Conservation (phyloP, 2,888 invertebrate genomes). For the Agrotis exclamationis region DNA sequence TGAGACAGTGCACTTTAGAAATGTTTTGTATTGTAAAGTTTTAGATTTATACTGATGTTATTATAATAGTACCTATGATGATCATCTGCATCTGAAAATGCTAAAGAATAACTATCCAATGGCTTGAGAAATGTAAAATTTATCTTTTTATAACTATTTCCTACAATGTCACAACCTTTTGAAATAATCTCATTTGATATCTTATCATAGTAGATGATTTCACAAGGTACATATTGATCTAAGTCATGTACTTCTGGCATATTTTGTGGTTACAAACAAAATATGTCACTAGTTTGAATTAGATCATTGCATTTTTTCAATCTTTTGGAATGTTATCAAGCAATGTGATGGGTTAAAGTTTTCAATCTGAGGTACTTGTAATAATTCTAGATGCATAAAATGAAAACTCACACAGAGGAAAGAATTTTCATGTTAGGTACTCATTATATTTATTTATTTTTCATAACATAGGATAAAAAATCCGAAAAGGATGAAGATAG, state of each 20-base stretch:
- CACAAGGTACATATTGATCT: conserved; percentile 50
- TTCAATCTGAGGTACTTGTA: conserved; percentile 85
- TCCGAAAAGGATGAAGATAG: conserved; percentile 78
- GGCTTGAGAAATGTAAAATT: conserved; percentile 57
- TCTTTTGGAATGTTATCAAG: conserved; percentile 73
- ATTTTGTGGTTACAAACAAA: conserved; percentile 61
- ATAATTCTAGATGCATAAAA: background rate
- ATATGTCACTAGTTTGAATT: conserved; percentile 63
- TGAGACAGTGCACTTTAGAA: background rate
- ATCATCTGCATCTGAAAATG: conserved; percentile 75
- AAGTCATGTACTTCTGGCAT: conserved; percentile 66
- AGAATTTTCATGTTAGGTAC: too few species aligned
- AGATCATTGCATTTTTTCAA: conserved; percentile 64
- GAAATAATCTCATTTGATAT: conserved; percentile 57
- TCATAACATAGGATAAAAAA: conserved; percentile 61
- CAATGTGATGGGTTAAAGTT: conserved; percentile 88
- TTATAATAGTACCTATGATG: conserved; percentile 75
- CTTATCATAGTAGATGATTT: conserved; percentile 41
- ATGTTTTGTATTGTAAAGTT: too few species aligned
- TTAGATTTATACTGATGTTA: background rate
- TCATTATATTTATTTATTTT: conserved; percentile 4
- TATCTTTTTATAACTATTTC: conserved; percentile 4
- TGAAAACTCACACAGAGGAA: background rate
- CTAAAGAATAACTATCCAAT: conserved; percentile 73
- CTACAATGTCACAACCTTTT: conserved; percentile 56